Evolutionary conservation across 2,888 invertebrate genomes (phyloP).

Genomic region (Hoplodrina blanda): DNA sequence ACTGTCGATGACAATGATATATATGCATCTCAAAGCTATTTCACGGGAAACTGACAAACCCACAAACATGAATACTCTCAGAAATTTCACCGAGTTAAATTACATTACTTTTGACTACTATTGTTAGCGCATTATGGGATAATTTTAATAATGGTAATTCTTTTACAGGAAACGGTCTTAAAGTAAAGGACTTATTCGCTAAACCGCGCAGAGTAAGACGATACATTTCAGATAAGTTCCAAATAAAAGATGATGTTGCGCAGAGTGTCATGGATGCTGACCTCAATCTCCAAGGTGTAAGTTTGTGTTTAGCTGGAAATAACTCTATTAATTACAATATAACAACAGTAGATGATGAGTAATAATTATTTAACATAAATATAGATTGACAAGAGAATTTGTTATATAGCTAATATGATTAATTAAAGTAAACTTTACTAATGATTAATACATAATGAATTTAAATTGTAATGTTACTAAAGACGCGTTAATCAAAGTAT

Average conservation of each 20-base stretch:
- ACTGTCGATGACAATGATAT: too few species aligned
- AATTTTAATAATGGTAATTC: not conserved
- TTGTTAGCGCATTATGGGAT: too few species aligned
- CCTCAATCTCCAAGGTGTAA: constrained; percentile 89
- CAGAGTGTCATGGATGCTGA: constrained; percentile 85
- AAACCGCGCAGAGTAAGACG: constrained; percentile 83
- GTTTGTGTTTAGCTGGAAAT: constrained; percentile 66
- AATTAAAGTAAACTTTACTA: constrained; percentile 1
- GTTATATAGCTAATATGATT: not conserved
- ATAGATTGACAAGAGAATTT: not conserved
- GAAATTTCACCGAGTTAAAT: too few species aligned
- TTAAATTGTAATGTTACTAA: not conserved
- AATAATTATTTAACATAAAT: constrained; percentile 12
- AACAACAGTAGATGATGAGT: not conserved
- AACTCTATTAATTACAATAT: constrained; percentile 25
- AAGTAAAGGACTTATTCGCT: constrained; percentile 86
- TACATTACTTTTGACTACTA: too few species aligned
- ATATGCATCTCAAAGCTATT: too few species aligned
- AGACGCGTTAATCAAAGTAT: not conserved
- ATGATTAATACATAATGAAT: not conserved
- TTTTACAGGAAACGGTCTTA: constrained; percentile 88
- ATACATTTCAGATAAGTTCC: constrained; percentile 78
- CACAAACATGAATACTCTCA: too few species aligned
- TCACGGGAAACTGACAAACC: too few species aligned
- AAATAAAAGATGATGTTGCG: constrained; percentile 76